Percentiles rank a stretch among this genome's conserved stretches.
Conservation (phyloP, 2,797 vertebrate species). For the Sebastiscus tertius region DNA sequence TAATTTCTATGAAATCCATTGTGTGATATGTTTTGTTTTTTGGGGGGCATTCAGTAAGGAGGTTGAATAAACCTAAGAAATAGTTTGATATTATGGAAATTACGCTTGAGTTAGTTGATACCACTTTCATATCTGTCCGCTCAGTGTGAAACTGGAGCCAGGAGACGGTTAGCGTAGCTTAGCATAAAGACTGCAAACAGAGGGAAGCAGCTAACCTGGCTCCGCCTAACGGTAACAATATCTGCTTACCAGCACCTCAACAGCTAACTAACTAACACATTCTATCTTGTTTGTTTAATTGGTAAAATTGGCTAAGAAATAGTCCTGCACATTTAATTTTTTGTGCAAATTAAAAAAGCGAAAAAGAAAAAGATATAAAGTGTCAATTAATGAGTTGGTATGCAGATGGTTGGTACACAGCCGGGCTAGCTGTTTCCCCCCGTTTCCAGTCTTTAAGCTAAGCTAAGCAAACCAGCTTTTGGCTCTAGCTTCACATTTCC, state of each 20-base stretch:
- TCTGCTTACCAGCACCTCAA: neutral
- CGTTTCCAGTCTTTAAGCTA: neutral
- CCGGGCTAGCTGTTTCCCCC: neutral
- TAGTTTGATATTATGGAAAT: neutral
- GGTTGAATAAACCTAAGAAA: neutral
- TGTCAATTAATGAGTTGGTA: neutral
- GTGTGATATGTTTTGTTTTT: neutral
- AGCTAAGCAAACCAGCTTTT: neutral
- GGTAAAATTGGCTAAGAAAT: neutral
- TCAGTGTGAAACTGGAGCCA: neutral
- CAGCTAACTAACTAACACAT: no score
- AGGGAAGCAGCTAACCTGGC: neutral
- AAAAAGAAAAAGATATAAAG: neutral
- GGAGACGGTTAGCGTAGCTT: neutral
- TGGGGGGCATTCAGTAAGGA: neutral
- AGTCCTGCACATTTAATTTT: neutral
- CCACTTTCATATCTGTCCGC: neutral
- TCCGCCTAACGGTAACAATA: neutral
- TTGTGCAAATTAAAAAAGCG: neutral
- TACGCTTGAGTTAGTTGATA: neutral
- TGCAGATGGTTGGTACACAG: no score
- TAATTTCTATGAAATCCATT: neutral
- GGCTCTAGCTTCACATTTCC: neutral
- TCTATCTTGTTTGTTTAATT: no score
- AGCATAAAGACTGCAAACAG: neutral